Conservation (phyloP, 1,140 invertebrate genomes). For the Heliconius himera region DNA sequence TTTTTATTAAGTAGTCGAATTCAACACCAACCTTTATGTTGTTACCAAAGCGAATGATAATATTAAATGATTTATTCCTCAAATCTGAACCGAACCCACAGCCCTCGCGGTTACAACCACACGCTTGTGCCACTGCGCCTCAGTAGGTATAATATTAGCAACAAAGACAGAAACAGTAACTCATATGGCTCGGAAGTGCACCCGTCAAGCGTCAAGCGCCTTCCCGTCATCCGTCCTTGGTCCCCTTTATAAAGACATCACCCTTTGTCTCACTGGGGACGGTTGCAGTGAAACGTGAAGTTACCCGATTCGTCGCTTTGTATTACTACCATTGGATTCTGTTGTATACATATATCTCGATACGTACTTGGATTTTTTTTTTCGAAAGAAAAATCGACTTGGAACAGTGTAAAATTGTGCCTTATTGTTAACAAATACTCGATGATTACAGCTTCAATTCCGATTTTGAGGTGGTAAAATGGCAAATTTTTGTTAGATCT, state of each 20-base stretch:
- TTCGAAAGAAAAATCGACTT: not conserved
- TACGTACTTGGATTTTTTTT: not conserved
- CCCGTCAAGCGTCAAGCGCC: constrained; percentile 23
- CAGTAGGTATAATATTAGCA: not conserved
- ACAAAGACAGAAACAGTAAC: not conserved
- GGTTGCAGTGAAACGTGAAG: constrained; percentile 36
- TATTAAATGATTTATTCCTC: not conserved
- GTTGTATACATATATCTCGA: constrained; percentile 13
- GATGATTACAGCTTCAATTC: too few species aligned
- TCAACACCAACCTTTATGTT: not conserved
- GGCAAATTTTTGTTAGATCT: too few species aligned
- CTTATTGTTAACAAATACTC: too few species aligned
- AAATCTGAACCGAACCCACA: not conserved
- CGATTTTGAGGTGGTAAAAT: too few species aligned
- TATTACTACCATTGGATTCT: constrained; percentile 29
- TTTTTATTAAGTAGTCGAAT: not conserved
- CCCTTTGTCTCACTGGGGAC: constrained; percentile 27
- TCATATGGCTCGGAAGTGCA: constrained; percentile 26
- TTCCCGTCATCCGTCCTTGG: constrained; percentile 37
- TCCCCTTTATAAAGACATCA: constrained; percentile 12
- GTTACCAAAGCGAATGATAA: not conserved
- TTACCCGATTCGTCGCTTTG: constrained; percentile 35
- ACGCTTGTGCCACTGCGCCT: not conserved
- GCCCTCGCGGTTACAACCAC: not conserved
- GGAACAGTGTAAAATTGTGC: not conserved